phyloP scores from a whole-genome alignment of 2,797 vertebrate species.

The Sebastes taczanowskii region DNA sequence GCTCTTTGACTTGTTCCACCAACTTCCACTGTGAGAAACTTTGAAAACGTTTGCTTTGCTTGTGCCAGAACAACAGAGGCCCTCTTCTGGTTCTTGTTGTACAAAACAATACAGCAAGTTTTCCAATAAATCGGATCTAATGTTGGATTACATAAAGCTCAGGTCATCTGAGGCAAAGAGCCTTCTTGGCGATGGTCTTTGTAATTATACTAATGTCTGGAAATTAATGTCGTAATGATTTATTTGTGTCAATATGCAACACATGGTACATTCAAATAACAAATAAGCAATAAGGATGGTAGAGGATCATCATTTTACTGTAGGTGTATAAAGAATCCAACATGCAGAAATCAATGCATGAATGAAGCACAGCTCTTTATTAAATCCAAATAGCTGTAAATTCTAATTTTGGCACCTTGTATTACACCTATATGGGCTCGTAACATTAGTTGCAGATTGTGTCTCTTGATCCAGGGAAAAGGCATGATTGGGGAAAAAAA shows the following conservation, averaged over 20 bases:
- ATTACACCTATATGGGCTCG: conserved; percentile 1
- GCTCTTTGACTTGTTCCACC: not conserved
- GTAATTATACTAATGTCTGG: conserved; percentile 23
- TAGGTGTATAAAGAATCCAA: not conserved
- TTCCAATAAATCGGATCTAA: conserved; percentile 1
- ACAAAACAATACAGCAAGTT: not conserved
- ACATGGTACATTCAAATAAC: conserved; percentile 12
- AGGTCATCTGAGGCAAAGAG: conserved; percentile 26
- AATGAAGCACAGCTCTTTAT: not conserved
- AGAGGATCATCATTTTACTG: conserved; percentile 5
- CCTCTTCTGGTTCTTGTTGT: not conserved
- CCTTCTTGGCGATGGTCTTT: not conserved
- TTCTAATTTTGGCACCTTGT: conserved; percentile 1
- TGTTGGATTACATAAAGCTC: conserved; percentile 20
- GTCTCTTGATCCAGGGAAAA: conserved; percentile 9
- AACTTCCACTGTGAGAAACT: not conserved
- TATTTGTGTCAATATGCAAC: conserved; percentile 29
- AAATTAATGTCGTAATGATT: conserved; percentile 32
- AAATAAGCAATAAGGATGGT: not conserved
- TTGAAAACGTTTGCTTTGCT: conserved; percentile 1
- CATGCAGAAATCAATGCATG: not conserved
- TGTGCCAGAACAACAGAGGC: not conserved
- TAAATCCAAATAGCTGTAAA: conserved; percentile 20
- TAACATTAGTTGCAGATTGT: conserved; percentile 16
- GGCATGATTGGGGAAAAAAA: not conserved